Conservation (phyloP, 2,888 invertebrate species). For the Tetropium fuscum region DNA sequence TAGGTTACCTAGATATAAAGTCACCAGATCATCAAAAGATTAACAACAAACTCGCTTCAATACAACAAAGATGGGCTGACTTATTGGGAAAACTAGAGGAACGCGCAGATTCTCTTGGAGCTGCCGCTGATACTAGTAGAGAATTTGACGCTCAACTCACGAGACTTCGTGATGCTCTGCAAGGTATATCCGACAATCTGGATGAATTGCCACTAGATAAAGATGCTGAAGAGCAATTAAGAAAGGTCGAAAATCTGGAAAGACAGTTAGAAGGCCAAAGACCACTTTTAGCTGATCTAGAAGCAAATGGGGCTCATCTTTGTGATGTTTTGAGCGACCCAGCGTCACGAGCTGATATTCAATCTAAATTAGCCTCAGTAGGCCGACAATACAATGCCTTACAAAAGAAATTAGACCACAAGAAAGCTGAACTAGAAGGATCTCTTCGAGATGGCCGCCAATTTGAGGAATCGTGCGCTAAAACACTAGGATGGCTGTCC, state of each 20-base stretch:
- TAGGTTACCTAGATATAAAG: slow-evolving; percentile 70
- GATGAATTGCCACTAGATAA: slow-evolving; percentile 85
- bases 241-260: slow-evolving; percentile 89
- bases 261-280: slow-evolving; percentile 90
- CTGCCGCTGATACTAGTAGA: slow-evolving; percentile 91
- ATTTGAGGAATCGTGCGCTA: slow-evolving; percentile 89
- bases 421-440: slow-evolving; percentile 90
- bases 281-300: slow-evolving; percentile 87
- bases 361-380: slow-evolving; percentile 87
- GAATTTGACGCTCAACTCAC: slow-evolving; percentile 92
- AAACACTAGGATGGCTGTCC: slow-evolving; percentile 90
- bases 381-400: slow-evolving; percentile 89
- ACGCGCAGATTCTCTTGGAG: slow-evolving; percentile 89
- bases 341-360: slow-evolving; percentile 90
- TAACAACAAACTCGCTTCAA: slow-evolving; percentile 76
- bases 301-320: slow-evolving; percentile 89
- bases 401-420: slow-evolving; percentile 89
- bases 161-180: slow-evolving; percentile 86
- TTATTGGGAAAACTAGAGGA: slow-evolving; percentile 82
- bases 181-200: slow-evolving; percentile 87
- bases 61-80: slow-evolving; percentile 86
- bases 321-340: slow-evolving; percentile 91
- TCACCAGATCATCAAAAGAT: slow-evolving; percentile 75
- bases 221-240: slow-evolving; percentile 87
- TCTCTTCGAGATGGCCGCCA: slow-evolving; percentile 84